Conservation (phyloP, 2,797 vertebrate species). For the Prunella strophiata region DNA sequence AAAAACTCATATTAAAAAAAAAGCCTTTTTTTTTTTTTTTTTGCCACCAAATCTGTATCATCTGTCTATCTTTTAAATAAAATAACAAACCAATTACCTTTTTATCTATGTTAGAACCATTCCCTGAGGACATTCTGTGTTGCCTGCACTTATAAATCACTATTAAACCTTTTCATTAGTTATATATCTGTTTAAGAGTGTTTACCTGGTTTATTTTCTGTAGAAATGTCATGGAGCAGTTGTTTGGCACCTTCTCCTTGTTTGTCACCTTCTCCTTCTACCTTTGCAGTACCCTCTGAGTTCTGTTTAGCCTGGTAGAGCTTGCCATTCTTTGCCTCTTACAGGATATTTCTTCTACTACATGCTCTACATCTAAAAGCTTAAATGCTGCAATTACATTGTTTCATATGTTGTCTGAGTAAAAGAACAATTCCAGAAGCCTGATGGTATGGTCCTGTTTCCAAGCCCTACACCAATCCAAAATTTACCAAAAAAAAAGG, state of each 20-base stretch:
- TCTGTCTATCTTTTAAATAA: neutral
- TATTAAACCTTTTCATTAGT: neutral
- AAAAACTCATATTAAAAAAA: neutral
- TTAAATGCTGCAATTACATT: neutral
- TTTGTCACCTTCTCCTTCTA: neutral
- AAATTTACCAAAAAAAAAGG: neutral
- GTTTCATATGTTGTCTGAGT: neutral
- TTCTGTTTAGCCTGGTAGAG: neutral
- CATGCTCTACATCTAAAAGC: neutral
- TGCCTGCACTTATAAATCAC: neutral
- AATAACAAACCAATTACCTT: neutral
- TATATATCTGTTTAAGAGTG: neutral
- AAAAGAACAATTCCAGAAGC: neutral
- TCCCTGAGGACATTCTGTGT: neutral
- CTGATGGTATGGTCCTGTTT: neutral
- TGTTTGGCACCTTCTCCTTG: neutral
- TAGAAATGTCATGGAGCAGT: neutral
- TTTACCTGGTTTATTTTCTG: neutral
- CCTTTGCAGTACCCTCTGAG: neutral
- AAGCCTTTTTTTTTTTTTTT: neutral
- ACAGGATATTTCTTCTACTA: neutral
- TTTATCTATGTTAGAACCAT: neutral
- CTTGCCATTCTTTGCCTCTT: neutral
- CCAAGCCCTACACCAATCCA: neutral
- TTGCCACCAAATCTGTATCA: neutral